Conservation (phyloP, 1,140 invertebrate genomes). For the Ectropis grisescens region DNA sequence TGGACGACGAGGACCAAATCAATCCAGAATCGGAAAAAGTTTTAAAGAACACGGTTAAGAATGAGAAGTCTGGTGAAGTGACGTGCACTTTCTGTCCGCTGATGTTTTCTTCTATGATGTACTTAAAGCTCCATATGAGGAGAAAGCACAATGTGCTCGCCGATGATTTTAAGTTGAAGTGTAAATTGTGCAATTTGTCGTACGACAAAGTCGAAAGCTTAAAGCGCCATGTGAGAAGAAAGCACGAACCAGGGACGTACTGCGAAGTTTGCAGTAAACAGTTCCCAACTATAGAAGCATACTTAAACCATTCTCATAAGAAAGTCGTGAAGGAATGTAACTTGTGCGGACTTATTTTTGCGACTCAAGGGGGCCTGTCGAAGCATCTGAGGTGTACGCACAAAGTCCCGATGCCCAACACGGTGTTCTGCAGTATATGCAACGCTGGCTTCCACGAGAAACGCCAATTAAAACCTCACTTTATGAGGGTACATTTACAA, state of each 20-base stretch:
- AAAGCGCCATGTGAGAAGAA: conserved; percentile 49
- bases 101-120: conserved; percentile 48
- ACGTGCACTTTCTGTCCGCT: conserved; percentile 46
- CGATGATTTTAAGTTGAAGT: conserved; percentile 50
- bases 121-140: conserved; percentile 53
- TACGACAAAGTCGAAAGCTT: conserved; percentile 57
- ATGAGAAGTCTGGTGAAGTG: conserved; percentile 44
- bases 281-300: conserved; percentile 41
- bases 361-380: conserved; percentile 39
- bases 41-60: conserved; percentile 18
- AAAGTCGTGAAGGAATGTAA: conserved; percentile 43
- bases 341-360: conserved; percentile 52
- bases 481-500: conserved; percentile 53
- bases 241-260: conserved; percentile 43
- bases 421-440: conserved; percentile 42
- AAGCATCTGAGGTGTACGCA: conserved; percentile 53
- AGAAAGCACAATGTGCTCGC: conserved; percentile 52
- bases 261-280: conserved; percentile 53
- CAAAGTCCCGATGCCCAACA: conserved; percentile 46
- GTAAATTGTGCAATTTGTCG: conserved; percentile 50
- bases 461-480: conserved; percentile 48
- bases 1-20: conserved; percentile 26
- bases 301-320: conserved; percentile 44
- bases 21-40: conserved; percentile 12
- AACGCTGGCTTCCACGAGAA: conserved; percentile 51